Base-by-base conservation (phyloP, 2,888 invertebrate species). In the Eupithecia vulgata region DNA sequence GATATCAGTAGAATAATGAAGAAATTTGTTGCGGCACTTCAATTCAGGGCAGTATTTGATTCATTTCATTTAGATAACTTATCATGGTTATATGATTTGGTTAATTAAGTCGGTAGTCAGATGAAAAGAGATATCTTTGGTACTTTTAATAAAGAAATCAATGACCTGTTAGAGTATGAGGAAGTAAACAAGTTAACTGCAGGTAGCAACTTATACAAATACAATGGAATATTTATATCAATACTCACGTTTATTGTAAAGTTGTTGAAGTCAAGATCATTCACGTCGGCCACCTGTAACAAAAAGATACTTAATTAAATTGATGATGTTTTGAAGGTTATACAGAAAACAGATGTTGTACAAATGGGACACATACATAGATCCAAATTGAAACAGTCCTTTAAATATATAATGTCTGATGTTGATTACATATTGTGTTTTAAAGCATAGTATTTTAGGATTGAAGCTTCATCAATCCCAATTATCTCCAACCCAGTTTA, bases 221-320 rank as follows among this genome's bases (percentile, higher is more conserved):
- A 71, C 76, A 71, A 67, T 48, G 75, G 70, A 77, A 78, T 75
- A 74, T 72, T 76, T 74, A 74, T 61, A 35, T 35, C 15, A 34
- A 71, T 74, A 79, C 93, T 93, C 86, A 94, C 93, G 85, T 91
- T 94, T 87, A 89, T 85, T 87, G 89, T 86, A 90, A 89, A 86
- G 87, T 85, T 85, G 87, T 84, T 83, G 88, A 89, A 85, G 87
- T 85, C 85, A 90, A 87, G 87, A 85, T 87, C 91, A 93, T 93
- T 90, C 91, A 93, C 90, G 87, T 91, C 87, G 88, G 87, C 88
- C 87, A 89, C 92, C 93, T 93, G 89, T 77, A 89, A 90, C 86
- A 90, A 87, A 86, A 84, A 87, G 82, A 85, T 83, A 79, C 76
- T 79, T 79, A 77, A 70, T 78, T 52, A 52, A 68, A 68, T 35